Evolutionary conservation across 2,113 vertebrate species (phyloP), one percentile per base, ranked within the genome.

Genomic region (Albula goreensis): DNA sequence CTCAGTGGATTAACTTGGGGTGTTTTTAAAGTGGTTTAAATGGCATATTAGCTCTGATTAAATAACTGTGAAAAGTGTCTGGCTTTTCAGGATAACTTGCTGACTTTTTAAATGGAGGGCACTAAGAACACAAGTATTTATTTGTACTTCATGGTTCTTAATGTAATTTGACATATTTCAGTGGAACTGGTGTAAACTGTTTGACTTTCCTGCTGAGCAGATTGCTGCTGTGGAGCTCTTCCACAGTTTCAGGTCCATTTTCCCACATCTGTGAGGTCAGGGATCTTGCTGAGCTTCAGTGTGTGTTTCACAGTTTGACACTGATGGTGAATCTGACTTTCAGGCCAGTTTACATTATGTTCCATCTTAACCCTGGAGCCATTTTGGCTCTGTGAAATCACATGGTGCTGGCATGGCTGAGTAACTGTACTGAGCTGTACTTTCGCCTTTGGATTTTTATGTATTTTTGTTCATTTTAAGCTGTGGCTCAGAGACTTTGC

Each of bases 211-310:
- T 31, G n/a, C 70, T 74, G 70, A 74, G 70, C 70, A 74, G 22
- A 74, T 74, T 31, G 22, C n/a, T 74, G 25, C 8, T 31, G 70
- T 31, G n/a, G 70, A 25, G 70, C n/a, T 25, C 3, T 74, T 3
- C 9, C 22, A 8, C 25, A 74, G 70, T 74, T 74, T 3, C 19
- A 66, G 60, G 17, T 7, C 60, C 60, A 66, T 19, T 66, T 4
- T 66, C 60, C 60, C 60, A 66, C 60, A 66, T 66, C 70, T 74
- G 22, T 74, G 70, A 31, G 70, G 70, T 74, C 70, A 74, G 70
- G 70, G 60, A 41, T 41, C 31, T 41, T 41, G 31, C 31, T 41
- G 53, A 12, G 70, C 70, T 74, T 10, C 70, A n/a, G 22, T 74
- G 25, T 31, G n/a, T 25, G 22, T 74, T 74, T 74, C 22, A 74